phyloP scores from a whole-genome alignment of 2,888 invertebrate genomes.

The Pandemis corylana region DNA sequence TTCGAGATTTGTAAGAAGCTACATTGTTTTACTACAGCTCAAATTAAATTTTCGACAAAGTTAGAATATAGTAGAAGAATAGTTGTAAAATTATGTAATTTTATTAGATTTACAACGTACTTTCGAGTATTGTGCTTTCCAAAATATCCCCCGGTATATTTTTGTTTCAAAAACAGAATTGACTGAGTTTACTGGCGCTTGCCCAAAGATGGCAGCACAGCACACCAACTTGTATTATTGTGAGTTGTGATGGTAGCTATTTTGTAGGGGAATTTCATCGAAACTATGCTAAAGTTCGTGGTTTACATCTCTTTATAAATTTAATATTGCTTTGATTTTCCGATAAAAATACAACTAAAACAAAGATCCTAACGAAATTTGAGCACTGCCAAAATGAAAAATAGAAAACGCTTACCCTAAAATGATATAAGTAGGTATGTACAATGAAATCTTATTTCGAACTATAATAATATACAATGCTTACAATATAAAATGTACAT shows the following conservation, averaged over 20 bases:
- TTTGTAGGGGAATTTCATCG: background rate
- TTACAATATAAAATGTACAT: conserved; percentile 67
- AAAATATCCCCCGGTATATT: no score
- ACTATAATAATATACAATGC: conserved; percentile 72
- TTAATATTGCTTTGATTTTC: conserved; percentile 35
- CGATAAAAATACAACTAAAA: conserved; percentile 30
- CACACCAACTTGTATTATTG: background rate
- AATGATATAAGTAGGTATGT: conserved; percentile 57
- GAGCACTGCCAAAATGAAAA: conserved; percentile 57
- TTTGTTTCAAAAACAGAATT: background rate
- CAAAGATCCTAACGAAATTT: conserved; percentile 37
- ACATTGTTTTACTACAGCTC: no score
- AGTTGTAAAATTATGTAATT: no score
- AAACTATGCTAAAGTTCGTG: background rate
- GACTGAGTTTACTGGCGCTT: background rate
- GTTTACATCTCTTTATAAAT: conserved; percentile 7
- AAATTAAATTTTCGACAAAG: no score
- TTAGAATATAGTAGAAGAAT: no score
- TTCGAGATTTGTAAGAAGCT: no score
- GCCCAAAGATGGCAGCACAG: conserved; percentile 13
- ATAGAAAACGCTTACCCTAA: conserved; percentile 48
- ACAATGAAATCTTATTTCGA: conserved; percentile 77
- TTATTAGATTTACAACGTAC: no score
- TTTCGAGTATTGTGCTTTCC: no score
- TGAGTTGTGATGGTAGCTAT: background rate